Evolutionary conservation across 1,140 invertebrate species (phyloP), one percentile per base, ranked within the genome.

Genomic region (Drosophila pallidifrons): DNA sequence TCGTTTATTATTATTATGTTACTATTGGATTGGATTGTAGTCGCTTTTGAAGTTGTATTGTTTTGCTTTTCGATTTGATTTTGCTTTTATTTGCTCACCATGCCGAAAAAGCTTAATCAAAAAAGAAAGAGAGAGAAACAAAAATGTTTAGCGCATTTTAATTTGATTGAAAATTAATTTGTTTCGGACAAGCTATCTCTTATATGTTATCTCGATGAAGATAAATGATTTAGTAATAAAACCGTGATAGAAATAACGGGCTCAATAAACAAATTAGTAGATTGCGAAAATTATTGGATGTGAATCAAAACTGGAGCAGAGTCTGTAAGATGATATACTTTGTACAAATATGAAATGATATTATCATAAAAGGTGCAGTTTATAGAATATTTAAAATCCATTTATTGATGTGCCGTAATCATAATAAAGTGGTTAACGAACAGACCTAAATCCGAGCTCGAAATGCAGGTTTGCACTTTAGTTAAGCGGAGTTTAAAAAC

Each of bases 91-190:
- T 61, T 54, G 47, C 16, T 63, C 70, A 61, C 66, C 30, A 76
- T 88, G 77, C 69, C 20, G 20, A 69, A 69, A 68, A 16, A 11
- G 49, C 25, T 38, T 38, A 38, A 13, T 32, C 7, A 57, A 52
- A 49, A 32, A 2, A 38, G 35, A 54, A 52, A 38, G 20, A 32
- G 2, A 38, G 35, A 54, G 45, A 38, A 30, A 47, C n/a, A 55
- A 51, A 66, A 45, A 86, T 70, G 54, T 85, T 71, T 32, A 49
- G 30, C 55, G 47, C 64, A 60, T 76, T 79, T 87, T 67, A 82
- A 82, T 87, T 77, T 87, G 72, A 79, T 88, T 58, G 71, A 25
- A 77, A 86, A 82, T 88, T 88, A 86, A 82, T 86, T 88, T 66
- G 75, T 70, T 68, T 64, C 20, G 25, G 5, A n/a, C 51, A n/a